phyloP scores from a whole-genome alignment of 2,888 invertebrate species.

The Flabesymbios commensalis region DNA sequence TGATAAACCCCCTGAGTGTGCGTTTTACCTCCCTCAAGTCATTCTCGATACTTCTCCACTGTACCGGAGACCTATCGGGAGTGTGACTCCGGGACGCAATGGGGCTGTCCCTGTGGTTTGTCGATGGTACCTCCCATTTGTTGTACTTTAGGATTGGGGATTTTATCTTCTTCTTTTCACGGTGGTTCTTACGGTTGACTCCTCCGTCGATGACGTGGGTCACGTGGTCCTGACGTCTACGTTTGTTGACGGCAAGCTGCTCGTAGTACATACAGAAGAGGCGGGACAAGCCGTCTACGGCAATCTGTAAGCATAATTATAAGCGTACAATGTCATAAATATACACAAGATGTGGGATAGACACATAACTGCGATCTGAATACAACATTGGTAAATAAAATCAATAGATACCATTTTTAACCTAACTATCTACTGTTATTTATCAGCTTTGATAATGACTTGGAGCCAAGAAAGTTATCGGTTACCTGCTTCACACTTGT shows the following conservation, averaged over 20 bases:
- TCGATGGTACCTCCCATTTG: constrained; percentile 25
- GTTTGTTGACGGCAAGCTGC: constrained; percentile 9
- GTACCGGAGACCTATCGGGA: constrained; percentile 3
- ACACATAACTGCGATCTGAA: no score
- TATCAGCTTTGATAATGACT: no score
- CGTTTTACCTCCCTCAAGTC: constrained; percentile 53
- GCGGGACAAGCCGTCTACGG: constrained; percentile 51
- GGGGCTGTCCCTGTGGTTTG: constrained; percentile 7
- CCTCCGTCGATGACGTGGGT: constrained; percentile 30
- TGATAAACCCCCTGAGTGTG: constrained; percentile 41
- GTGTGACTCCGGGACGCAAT: constrained; percentile 3
- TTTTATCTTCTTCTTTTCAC: constrained; percentile 30
- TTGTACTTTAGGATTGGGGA: constrained; percentile 29
- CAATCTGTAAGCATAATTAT: constrained; percentile 49
- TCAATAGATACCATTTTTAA: no score
- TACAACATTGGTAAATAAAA: no score
- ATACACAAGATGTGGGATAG: no score
- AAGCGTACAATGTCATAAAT: no score
- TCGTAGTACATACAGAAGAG: constrained; percentile 51
- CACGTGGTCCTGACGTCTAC: constrained; percentile 24
- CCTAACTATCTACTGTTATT: no score
- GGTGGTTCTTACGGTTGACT: constrained; percentile 22
- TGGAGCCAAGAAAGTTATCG: no score
- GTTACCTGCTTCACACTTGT: no score
- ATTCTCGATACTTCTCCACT: constrained; percentile 40